Percentiles rank a stretch among this genome's conserved stretches.
phyloP scores from a whole-genome alignment of 2,797 vertebrate genomes.

The Tenualosa thibaudeaui region DNA sequence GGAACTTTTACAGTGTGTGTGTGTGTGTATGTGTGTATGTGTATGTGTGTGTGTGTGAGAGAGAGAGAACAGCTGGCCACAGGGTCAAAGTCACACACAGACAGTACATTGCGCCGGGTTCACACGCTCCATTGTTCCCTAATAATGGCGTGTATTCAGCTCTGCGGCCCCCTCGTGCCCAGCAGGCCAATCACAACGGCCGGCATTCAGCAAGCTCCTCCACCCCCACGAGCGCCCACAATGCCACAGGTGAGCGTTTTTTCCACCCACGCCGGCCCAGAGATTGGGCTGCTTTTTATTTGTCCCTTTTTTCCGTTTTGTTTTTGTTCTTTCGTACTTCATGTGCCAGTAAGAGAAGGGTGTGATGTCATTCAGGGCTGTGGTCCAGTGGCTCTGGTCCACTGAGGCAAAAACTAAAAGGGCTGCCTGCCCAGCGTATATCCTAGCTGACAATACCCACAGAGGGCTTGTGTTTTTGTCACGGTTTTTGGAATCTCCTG shows the following conservation, averaged over 20 bases:
- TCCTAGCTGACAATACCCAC: neutral
- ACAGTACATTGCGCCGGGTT: conserved; percentile 30
- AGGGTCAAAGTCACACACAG: conserved; percentile 52
- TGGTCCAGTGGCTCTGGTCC: neutral
- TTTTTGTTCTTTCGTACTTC: neutral
- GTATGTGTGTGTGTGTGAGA: conserved; percentile 45
- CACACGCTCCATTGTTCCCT: conserved; percentile 53
- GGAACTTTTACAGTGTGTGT: conserved; percentile 30
- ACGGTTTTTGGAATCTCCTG: neutral
- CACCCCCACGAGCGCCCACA: neutral
- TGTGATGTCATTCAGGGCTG: conserved; percentile 7
- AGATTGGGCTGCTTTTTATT: neutral
- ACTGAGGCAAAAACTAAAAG: neutral
- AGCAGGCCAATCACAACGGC: neutral
- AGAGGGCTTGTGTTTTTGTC: neutral
- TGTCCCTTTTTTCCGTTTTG: neutral
- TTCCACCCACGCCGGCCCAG: neutral
- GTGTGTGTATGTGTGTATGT: conserved; percentile 34
- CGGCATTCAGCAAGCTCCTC: neutral
- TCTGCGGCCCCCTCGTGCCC: conserved; percentile 21
- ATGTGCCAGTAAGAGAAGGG: neutral
- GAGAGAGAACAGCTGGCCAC: conserved; percentile 66
- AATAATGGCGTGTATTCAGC: conserved; percentile 47
- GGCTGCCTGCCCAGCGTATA: neutral
- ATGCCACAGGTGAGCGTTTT: neutral